Percentiles rank a stretch among this genome's conserved stretches.
These are phyloP conservation scores for Mayetiola destructor DNA, from an alignment of 2,888 invertebrate species.

Conservation along the genomic window DNA sequence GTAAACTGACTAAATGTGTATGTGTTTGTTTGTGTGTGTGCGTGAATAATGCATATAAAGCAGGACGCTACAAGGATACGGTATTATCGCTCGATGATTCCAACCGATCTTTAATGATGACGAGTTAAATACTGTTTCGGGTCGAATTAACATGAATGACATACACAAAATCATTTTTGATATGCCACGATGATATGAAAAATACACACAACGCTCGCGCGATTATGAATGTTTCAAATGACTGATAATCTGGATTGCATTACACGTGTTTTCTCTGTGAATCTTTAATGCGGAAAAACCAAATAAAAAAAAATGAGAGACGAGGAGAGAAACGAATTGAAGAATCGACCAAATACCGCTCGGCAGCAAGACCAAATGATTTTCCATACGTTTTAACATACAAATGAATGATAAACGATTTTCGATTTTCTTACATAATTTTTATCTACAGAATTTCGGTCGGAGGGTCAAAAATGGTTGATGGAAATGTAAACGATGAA, in stretches of 20 bases:
- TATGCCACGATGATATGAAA: constrained; percentile 2
- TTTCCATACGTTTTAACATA: no score
- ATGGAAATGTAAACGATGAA: neutral
- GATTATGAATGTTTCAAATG: no score
- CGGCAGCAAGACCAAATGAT: no score
- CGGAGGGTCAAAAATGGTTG: neutral
- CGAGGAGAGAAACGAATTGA: neutral
- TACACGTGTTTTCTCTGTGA: constrained; percentile 13
- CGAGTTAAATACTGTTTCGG: neutral
- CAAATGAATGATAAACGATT: constrained; percentile 10
- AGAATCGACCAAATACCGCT: neutral
- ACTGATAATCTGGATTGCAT: constrained; percentile 10
- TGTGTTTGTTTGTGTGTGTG: no score
- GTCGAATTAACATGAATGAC: constrained; percentile 3
- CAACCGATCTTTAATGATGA: no score
- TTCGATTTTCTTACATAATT: no score
- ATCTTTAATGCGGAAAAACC: neutral
- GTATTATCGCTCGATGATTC: no score
- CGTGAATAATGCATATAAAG: no score
- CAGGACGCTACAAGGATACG: no score
- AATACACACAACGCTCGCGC: no score
- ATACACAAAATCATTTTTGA: neutral
- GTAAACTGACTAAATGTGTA: no score
- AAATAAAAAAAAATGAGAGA: neutral
- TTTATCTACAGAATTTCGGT: no score